A percentile compares a stretch with the other conserved stretches of the same genome.
These are phyloP conservation scores for Coturnix japonica DNA, from an alignment of 2,113 vertebrate genomes.

Conservation along the genomic window DNA sequence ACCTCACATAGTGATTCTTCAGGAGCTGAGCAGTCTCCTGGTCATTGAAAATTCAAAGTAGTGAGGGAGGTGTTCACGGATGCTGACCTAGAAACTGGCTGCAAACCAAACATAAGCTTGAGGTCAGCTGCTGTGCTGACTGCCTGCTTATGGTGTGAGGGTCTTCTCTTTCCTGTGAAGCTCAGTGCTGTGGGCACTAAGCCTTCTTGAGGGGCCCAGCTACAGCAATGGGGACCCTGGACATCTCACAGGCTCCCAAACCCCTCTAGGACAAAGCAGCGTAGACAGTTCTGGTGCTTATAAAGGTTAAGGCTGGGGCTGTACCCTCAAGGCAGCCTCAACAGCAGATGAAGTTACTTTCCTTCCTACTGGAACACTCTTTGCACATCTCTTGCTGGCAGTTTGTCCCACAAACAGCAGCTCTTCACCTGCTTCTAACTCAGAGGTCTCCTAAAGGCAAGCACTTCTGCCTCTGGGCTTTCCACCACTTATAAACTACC, in stretches of 20 bases:
- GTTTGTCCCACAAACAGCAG: background rate
- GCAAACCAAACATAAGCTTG: background rate
- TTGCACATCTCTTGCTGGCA: background rate
- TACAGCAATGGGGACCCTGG: background rate
- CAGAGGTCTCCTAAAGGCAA: background rate
- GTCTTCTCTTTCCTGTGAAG: background rate
- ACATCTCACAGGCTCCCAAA: background rate
- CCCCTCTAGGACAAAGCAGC: background rate
- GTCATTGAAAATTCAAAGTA: background rate
- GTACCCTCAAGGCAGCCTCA: background rate
- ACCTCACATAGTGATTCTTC: background rate
- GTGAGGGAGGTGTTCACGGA: background rate
- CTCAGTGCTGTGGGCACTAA: rapidly evolving
- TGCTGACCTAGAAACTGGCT: background rate
- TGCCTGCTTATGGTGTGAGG: background rate
- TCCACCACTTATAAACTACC: background rate
- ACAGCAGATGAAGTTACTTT: background rate
- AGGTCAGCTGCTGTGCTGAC: background rate
- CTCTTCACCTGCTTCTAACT: background rate
- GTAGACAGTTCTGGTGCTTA: background rate
- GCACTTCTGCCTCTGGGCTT: background rate
- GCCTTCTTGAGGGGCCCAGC: background rate
- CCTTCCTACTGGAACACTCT: background rate
- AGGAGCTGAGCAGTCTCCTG: background rate
- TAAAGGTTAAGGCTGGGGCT: background rate